Base-by-base conservation (phyloP, 2,113 vertebrate species). In the Syrrhaptes paradoxus region DNA sequence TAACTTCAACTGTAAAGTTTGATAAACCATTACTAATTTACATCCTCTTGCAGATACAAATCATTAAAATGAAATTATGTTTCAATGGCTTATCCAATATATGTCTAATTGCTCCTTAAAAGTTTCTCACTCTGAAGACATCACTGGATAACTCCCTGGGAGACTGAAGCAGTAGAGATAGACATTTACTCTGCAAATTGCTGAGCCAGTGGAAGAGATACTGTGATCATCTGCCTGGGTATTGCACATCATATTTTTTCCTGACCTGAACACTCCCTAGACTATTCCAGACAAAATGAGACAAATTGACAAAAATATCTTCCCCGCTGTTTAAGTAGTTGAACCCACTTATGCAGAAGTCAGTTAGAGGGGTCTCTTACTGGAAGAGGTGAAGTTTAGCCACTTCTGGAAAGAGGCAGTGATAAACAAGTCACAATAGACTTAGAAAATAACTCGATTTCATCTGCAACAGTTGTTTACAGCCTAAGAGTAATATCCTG, bases 11-110 rank as follows among this genome's bases (percentile, higher is more conserved):
- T 93, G 63, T 95, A 85, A 96, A 87, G 55, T 97, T 96, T 98
- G 97, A 97, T 96, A 97, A 96, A 49, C 91, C 96, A 90, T 96
- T 96, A 86, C 83, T 97, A 97, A 97, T 97, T 97, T 97, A 96
- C 81, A 83, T 92, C 87, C 32, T 96, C 62, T 97, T 91, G 74
- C 89, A 96, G 91, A 96, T 95, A 95, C 74, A 94, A 97, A 97
- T 97, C 26, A 96, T 97, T 97, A 96, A 96, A 97, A 97, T 91
- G 17, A 95, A 96, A 95, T 91, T 12, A 94, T 92, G 34, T 93
- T 97, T 96, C 96, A 96, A 95, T 97, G 81, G 61, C 54, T 97
- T 97, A 93, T 74, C 91, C 62, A 65, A 71, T 96, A 93, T 94
- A 81, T 87, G 93, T 96, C 67, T 97, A 96, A 97, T 90, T 95